phyloP scores from a whole-genome alignment of 2,113 vertebrate species.

The Dicerorhinus sumatrensis region DNA sequence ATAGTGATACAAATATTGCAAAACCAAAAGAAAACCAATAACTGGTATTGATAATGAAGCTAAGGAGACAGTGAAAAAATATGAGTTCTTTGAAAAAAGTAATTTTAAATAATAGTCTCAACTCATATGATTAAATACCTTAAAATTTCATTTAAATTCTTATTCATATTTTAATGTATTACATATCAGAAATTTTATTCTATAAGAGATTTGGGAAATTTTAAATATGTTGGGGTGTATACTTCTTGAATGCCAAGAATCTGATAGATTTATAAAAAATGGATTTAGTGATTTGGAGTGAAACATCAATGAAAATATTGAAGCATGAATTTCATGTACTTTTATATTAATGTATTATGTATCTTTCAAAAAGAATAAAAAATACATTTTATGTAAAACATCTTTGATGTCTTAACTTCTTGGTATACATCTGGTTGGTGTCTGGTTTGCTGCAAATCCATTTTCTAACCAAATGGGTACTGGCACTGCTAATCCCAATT shows the following conservation, averaged over 20 bases:
- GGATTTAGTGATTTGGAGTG: background rate
- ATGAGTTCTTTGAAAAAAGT: background rate
- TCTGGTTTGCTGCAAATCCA: slow-evolving; percentile 41
- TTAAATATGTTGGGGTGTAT: background rate
- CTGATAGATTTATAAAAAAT: background rate
- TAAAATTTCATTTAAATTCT: background rate
- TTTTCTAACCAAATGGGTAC: slow-evolving; percentile 54
- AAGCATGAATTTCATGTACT: slow-evolving; percentile 36
- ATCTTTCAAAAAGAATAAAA: background rate
- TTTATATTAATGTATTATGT: background rate
- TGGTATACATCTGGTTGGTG: background rate
- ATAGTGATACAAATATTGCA: slow-evolving; percentile 13
- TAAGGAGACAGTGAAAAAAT: background rate
- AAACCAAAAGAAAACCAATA: background rate
- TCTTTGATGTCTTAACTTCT: slow-evolving; percentile 5
- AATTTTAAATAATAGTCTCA: background rate
- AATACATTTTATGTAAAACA: background rate
- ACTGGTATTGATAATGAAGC: background rate
- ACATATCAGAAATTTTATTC: background rate
- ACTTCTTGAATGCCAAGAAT: background rate
- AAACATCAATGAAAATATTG: background rate
- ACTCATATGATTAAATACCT: background rate
- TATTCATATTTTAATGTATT: background rate
- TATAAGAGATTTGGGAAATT: background rate
- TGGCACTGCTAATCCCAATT: slow-evolving; percentile 22